phyloP scores from a whole-genome alignment of 2,888 invertebrate genomes.

The Nipponacmea schrenckii region DNA sequence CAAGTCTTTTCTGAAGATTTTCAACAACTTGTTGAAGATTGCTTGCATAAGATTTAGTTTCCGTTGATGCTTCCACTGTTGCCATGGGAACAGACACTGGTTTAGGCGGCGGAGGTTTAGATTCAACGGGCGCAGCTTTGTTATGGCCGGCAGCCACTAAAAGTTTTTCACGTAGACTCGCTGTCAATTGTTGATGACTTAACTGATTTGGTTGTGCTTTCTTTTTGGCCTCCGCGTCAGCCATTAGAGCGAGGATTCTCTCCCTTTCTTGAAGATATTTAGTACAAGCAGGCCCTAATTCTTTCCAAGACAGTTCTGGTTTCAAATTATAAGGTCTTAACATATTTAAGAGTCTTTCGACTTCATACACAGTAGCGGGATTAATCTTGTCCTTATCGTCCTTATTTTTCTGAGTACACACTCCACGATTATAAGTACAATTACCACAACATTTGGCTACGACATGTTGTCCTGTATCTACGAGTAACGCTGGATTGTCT shows the following conservation, averaged over 20 bases:
- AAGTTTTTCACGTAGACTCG: neutral
- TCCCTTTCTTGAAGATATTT: constrained; percentile 38
- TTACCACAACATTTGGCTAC: constrained; percentile 33
- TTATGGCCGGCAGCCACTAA: neutral
- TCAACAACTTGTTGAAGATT: neutral
- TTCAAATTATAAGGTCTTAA: constrained; percentile 54
- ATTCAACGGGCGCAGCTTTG: neutral
- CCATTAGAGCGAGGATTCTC: constrained; percentile 4
- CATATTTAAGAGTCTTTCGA: constrained; percentile 52
- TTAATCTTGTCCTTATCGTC: constrained; percentile 35
- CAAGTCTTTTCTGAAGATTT: neutral
- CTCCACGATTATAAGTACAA: constrained; percentile 19
- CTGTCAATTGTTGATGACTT: neutral
- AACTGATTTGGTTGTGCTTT: neutral
- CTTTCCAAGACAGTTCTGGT: constrained; percentile 46
- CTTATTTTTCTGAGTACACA: constrained; percentile 21
- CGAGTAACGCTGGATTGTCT: constrained; percentile 15
- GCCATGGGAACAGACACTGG: neutral
- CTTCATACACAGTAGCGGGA: constrained; percentile 56
- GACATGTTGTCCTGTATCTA: constrained; percentile 28
- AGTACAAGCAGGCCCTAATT: constrained; percentile 47
- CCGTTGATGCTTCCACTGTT: neutral
- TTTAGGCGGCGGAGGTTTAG: neutral
- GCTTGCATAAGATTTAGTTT: neutral
- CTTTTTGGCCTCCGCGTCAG: neutral